Percentiles rank a stretch among this genome's conserved stretches.
phyloP scores from a whole-genome alignment of 1,140 invertebrate species.

The Papilio aristodemus region DNA sequence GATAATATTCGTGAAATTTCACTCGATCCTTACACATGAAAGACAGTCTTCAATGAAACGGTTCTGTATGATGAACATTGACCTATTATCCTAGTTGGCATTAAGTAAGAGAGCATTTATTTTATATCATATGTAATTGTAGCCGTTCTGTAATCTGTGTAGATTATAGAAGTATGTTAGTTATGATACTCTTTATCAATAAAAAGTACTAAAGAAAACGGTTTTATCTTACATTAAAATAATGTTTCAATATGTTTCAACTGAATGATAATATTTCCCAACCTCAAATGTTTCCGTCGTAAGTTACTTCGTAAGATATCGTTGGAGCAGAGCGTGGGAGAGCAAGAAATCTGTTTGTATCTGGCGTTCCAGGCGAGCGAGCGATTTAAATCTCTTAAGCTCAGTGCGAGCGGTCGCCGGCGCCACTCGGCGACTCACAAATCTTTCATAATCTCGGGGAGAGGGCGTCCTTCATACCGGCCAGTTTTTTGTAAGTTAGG shows the following conservation, averaged over 20 bases:
- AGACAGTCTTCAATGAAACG: too few species aligned
- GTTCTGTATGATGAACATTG: not conserved
- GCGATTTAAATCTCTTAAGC: constrained; percentile 79
- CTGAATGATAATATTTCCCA: constrained; percentile 1
- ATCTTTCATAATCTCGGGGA: constrained; percentile 79
- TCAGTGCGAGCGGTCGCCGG: constrained; percentile 61
- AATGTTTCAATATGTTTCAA: not conserved
- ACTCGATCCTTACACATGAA: not conserved
- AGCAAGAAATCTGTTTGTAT: constrained; percentile 75
- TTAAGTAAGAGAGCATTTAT: too few species aligned
- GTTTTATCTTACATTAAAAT: not conserved
- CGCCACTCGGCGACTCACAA: constrained; percentile 74
- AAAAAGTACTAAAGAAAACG: too few species aligned
- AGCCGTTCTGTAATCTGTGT: too few species aligned
- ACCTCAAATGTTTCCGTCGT: constrained; percentile 28
- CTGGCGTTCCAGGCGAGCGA: constrained; percentile 73
- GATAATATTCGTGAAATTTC: too few species aligned
- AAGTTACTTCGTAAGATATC: constrained; percentile 44
- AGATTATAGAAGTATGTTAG: too few species aligned
- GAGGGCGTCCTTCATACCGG: constrained; percentile 70
- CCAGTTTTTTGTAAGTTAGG: constrained; percentile 41
- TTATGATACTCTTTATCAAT: too few species aligned
- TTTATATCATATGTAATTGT: too few species aligned
- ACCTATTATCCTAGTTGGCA: too few species aligned
- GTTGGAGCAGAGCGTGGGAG: constrained; percentile 43